Evolutionary conservation across 2,113 vertebrate genomes (phyloP), one percentile per base, ranked within the genome.

Genomic region (Percopsis transmontana): DNA sequence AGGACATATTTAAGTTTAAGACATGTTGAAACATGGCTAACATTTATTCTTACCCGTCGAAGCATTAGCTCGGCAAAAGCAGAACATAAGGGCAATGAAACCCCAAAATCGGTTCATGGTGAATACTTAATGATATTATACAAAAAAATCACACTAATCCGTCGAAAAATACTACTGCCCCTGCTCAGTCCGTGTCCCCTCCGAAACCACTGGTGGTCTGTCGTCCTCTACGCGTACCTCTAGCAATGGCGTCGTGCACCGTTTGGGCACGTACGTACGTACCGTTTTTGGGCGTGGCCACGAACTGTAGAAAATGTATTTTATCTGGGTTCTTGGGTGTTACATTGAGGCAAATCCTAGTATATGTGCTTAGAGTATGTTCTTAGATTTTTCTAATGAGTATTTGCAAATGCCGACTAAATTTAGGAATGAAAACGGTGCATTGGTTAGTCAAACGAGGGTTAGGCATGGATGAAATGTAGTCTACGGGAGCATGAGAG

Each of bases 41-140:
- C 84, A 50, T 12, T 10, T 18, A 71, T 69, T 62, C 85, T 86
- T 89, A 93, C 92, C 92, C 92, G 92, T 91, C 62, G 40, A 42
- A 8, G 91, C 88, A 11, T 48, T 70, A 58, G 77, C 82, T 71
- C 70, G 64, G 66, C 80, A 90, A 58, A 88, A 84, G 80, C 77
- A 73, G 67, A 90, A 21, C 15, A 91, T 54, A 45, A 92, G 74
- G 70, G 82, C 86, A 39, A 79, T 23, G 47, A 90, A 51, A 66
- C 69, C 83, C 82, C 85, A 90, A 18, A 91, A 15, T 5, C 90
- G 42, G 78, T 84, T 80, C 91, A 92, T 92, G 52, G 53, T 54
- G 11, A 19, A n/a, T 3, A 27, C 44, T 40, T 65, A 6, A 33
- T 33, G 27, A 33, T 33, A 33, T 8, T 11, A 24, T 38, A 27